phyloP scores from a whole-genome alignment of 2,113 vertebrate genomes.

The Hippoglossus stenolepis region DNA sequence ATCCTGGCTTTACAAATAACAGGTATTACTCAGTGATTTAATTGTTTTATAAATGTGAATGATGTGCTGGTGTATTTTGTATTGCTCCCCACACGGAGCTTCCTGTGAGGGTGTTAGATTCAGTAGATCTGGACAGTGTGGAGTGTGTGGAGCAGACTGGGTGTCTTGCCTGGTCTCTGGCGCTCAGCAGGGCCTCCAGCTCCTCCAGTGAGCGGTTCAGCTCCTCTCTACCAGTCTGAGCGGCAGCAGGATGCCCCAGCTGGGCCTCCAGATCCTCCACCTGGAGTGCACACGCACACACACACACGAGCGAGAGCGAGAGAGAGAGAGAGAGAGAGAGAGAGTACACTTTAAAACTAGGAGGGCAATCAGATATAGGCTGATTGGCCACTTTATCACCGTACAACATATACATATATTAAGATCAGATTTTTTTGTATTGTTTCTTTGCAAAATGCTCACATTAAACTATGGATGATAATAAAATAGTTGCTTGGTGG shows the following conservation, averaged over 20 bases:
- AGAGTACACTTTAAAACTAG: background rate
- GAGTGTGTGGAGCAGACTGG: background rate
- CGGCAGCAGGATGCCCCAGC: constrained; percentile 72
- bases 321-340: too few species aligned
- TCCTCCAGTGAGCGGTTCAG: constrained; percentile 86
- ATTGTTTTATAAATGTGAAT: too few species aligned
- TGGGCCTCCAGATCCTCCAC: constrained; percentile 92
- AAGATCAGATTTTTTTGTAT: too few species aligned
- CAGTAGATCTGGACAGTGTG: constrained; percentile 5
- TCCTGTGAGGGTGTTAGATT: constrained; percentile 1
- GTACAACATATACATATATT: too few species aligned
- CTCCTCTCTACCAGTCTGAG: constrained; percentile 81
- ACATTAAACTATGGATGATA: too few species aligned
- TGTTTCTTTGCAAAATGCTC: too few species aligned
- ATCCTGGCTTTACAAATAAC: too few species aligned
- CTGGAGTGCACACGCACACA: constrained; percentile 72
- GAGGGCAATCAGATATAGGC: too few species aligned
- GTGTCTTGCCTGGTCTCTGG: constrained; percentile 89
- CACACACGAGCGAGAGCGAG: background rate
- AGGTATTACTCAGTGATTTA: too few species aligned
- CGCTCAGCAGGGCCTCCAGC: constrained; percentile 88
- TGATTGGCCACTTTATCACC: too few species aligned
- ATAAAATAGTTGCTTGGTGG: background rate
- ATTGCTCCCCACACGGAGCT: background rate
- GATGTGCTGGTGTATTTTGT: constrained; percentile 1